Percentiles rank a stretch among this genome's conserved stretches.
Evolutionary conservation across 2,113 vertebrate genomes (phyloP).

Genomic region (Pithys albifrons): DNA sequence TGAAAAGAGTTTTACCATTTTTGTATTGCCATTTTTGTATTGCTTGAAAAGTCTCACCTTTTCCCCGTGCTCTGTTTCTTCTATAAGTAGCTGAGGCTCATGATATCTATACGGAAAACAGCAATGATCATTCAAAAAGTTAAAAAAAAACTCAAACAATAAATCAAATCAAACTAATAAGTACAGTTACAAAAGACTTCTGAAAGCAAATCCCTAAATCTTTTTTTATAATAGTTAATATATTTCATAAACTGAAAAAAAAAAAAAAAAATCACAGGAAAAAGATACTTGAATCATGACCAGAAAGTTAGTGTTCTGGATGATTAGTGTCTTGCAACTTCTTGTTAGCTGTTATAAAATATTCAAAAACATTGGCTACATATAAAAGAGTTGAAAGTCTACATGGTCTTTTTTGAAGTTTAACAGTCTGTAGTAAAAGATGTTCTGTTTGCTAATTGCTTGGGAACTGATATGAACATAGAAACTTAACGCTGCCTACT

Average conservation of each 20-base stretch:
- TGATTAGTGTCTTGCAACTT: background rate
- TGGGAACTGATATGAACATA: background rate
- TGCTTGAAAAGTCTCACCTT: background rate
- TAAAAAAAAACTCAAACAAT: background rate
- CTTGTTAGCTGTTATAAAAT: background rate
- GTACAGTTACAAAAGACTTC: background rate
- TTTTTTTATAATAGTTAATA: background rate
- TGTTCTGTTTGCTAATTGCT: background rate
- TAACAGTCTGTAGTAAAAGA: background rate
- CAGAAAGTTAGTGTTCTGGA: background rate
- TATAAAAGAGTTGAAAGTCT: background rate
- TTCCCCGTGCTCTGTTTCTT: background rate
- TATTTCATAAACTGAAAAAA: background rate
- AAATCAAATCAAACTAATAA: background rate
- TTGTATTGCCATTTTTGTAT: background rate
- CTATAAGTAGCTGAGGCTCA: background rate
- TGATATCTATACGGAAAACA: background rate
- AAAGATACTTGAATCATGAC: background rate
- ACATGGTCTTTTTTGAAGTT: background rate
- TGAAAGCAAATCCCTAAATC: background rate
- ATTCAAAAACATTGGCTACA: background rate
- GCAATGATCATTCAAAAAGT: background rate
- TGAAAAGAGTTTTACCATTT: background rate
- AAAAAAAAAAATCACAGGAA: background rate
- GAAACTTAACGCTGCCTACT: background rate